Evolutionary conservation across 1,140 invertebrate species (phyloP), one percentile per base, ranked within the genome.

Genomic region (Papilio machaon): DNA sequence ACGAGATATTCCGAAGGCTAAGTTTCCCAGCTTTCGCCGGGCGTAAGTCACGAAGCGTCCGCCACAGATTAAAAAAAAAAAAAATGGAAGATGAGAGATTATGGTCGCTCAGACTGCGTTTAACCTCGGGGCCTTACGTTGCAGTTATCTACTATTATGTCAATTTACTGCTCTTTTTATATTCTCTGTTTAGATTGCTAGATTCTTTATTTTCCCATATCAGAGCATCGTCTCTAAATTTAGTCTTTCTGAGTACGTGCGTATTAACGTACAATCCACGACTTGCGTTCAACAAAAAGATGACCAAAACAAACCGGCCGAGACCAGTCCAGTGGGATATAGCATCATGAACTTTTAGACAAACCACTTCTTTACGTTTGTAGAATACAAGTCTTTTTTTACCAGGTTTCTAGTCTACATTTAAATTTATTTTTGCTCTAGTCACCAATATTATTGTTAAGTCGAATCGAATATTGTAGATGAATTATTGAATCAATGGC

Each of bases 1-100:
- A 11, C 60, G 23, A 60, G 54, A 58, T 19, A 58, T 30, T 30
- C 23, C 58, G 58, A 64, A 64, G 60, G 60, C 60, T 60, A 17
- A 64, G 23, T 11, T 64, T 23, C 60, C n/a, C 43, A 46, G 38
- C 46, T 74, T 49, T 49, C 73, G 73, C 43, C 46, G 23, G 23
- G 73, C n/a, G n/a, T 49, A 74, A 74, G 73, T 74, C 73, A 74
- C 73, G 73, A 74, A 47, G 73, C 46, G 73, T 23, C 73, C 3
- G 73, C 73, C 43, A 46, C 43, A 49, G 19, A 46, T 74, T 19
- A 47, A 13, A 74, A 74, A 46, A 74, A 74, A 74, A 23, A 74
- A 73, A 73, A 73, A 73, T 73, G 73, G 0, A 73, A 49, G 73
- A 74, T 74, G 6, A 46, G 73, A 74, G 73, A 74, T 74, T 74